A percentile compares a stretch with the other conserved stretches of the same genome.
Evolutionary conservation across 2,888 invertebrate species (phyloP).

Genomic region (Hermaeophaga mercurialis): DNA sequence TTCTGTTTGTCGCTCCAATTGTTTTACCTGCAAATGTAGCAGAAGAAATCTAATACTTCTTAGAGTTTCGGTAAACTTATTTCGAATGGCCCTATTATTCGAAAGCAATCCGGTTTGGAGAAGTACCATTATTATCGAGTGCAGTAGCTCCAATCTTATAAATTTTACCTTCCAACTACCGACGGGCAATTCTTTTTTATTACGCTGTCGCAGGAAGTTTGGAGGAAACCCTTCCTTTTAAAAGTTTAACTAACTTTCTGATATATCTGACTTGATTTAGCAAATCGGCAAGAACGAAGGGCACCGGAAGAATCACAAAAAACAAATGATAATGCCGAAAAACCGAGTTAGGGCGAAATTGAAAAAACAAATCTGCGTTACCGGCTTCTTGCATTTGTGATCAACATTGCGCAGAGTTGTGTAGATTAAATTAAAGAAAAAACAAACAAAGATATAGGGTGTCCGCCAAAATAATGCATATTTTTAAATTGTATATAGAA

Average conservation of each 20-base stretch:
- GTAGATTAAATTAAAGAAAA: too few species aligned
- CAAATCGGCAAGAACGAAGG: conserved; percentile 19
- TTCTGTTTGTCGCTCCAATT: too few species aligned
- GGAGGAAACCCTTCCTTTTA: conserved; percentile 6
- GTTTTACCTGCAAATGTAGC: too few species aligned
- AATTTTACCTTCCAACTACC: not conserved
- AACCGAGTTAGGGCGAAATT: conserved; percentile 14
- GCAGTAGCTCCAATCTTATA: not conserved
- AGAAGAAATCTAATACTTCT: too few species aligned
- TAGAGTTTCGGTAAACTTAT: too few species aligned
- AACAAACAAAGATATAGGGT: too few species aligned
- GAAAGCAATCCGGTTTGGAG: too few species aligned
- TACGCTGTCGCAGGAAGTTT: not conserved
- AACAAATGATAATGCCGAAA: conserved; percentile 21
- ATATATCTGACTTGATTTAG: conserved; percentile 22
- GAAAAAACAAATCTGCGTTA: conserved; percentile 30
- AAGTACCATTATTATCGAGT: too few species aligned
- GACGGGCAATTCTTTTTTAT: conserved; percentile 17
- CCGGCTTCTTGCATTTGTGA: conserved; percentile 25
- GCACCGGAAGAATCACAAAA: conserved; percentile 16
- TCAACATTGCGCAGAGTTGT: too few species aligned
- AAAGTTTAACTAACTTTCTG: conserved; percentile 19
- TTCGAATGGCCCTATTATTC: too few species aligned
- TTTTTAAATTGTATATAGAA: too few species aligned
- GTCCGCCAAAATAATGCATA: too few species aligned